Evolutionary conservation across 2,113 vertebrate species (phyloP).

Genomic region (Piaya cayana): DNA sequence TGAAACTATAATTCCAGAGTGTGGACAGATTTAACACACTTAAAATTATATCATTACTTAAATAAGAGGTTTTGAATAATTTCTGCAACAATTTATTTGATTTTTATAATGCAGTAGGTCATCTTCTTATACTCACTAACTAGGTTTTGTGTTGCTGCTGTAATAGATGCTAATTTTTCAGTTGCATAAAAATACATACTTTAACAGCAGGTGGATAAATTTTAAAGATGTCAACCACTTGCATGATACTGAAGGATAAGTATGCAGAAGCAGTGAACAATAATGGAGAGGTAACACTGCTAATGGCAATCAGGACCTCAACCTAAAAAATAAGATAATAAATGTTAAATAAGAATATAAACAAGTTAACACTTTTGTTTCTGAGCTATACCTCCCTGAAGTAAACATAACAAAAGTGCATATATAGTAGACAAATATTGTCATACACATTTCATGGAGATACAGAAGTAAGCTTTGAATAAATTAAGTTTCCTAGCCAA

Average conservation of each 20-base stretch:
- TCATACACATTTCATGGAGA: not conserved
- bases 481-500: not conserved
- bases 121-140: not conserved
- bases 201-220: conserved; percentile 86
- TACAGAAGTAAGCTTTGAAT: not conserved
- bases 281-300: conserved; percentile 92
- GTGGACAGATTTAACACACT: not conserved
- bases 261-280: conserved; percentile 94
- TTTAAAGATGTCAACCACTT: conserved; percentile 86
- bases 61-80: not conserved
- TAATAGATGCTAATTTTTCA: not conserved
- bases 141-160: not conserved
- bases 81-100: not conserved
- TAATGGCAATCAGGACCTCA: conserved; percentile 91
- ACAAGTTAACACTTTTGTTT: not conserved
- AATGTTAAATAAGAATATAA: not conserved
- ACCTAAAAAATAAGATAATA: conserved; percentile 75
- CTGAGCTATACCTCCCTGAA: not conserved
- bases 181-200: conserved; percentile 70
- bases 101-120: not conserved
- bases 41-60: not conserved
- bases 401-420: not conserved
- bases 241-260: conserved; percentile 89
- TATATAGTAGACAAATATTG: not conserved
- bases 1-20: not conserved